Conservation (phyloP, 1,140 invertebrate genomes). For the Drosophila insularis region DNA sequence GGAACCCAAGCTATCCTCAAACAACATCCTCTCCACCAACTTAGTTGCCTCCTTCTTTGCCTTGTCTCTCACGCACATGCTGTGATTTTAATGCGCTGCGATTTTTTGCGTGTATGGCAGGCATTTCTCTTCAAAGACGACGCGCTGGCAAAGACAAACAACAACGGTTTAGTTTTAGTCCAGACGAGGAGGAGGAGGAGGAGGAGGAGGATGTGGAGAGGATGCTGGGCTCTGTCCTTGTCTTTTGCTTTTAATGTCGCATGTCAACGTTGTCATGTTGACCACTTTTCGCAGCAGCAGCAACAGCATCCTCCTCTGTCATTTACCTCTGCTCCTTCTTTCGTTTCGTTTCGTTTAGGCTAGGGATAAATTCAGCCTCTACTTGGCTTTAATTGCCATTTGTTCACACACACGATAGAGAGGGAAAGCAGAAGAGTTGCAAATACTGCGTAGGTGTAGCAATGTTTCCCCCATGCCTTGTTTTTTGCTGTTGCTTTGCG, state of each 20-base stretch:
- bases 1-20: not conserved
- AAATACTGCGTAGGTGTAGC: constrained; percentile 42
- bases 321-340: not conserved
- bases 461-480: not conserved
- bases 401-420: constrained; percentile 19
- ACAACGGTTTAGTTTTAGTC: not conserved
- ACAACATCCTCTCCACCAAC: not conserved
- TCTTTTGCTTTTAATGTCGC: constrained; percentile 69
- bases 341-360: constrained; percentile 5
- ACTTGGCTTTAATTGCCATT: constrained; percentile 70
- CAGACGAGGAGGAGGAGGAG: too few relatives aligned
- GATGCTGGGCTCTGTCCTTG: constrained; percentile 14
- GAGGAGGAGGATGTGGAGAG: not conserved
- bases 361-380: constrained; percentile 15
- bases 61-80: constrained; percentile 61
- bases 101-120: constrained; percentile 73
- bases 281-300: constrained; percentile 56
- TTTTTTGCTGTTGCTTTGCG: constrained; percentile 29
- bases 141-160: constrained; percentile 53
- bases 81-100: constrained; percentile 74
- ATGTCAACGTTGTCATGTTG: constrained; percentile 78
- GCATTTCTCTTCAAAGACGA: constrained; percentile 60
- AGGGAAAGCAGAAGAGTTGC: not conserved
- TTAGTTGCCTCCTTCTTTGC: not conserved
- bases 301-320: constrained; percentile 17